Evolutionary conservation across 2,797 vertebrate species (phyloP), one percentile per base, ranked within the genome.

Genomic region (Chaetodon trifasciatus): DNA sequence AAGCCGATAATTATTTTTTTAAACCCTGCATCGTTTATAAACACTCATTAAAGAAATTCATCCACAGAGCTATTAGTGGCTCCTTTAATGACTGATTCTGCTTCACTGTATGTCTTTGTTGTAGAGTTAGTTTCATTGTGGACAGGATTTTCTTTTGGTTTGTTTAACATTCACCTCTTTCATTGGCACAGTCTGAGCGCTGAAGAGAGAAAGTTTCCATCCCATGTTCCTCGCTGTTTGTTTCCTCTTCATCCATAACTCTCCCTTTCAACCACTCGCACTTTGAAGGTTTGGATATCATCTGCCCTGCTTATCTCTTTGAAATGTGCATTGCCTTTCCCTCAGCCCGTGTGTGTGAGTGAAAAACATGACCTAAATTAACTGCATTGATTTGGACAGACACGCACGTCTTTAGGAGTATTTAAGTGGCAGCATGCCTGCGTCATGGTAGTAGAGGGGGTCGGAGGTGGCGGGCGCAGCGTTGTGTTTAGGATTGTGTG

Each of bases 221-320:
- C 37, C 49, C 62, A 44, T 19, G 12, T 60, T 39, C 57, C 67
- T 37, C 6, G 0, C 53, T 53, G 37, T 84, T 70, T 83, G 77
- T 85, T 65, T 67, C 66, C 19, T 12, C 61, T 67, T 85, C 79
- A 83, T 93, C 87, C 75, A 4, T 3, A 78, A 79, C 62, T 66
- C 66, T 86, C 50, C 79, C 84, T 91, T 86, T 89, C 73, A 85
- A 78, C 76, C 71, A 10, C 37, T 79, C 52, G 84, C 28, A 40
- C 85, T 93, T 88, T 93, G 86, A 93, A 90, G 87, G 79, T 74
- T 78, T 67, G 28, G 79, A 88, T 82, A 70, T 69, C 81, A 42
- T 84, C 83, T 66, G 39, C 39, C 69, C 44, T 7, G 8, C 77
- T 90, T 91, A 88, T 91, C 91, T 89, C 67, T 76, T 53, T 74